phyloP scores from a whole-genome alignment of 2,113 vertebrate genomes.

The Oenanthe oenanthe region DNA sequence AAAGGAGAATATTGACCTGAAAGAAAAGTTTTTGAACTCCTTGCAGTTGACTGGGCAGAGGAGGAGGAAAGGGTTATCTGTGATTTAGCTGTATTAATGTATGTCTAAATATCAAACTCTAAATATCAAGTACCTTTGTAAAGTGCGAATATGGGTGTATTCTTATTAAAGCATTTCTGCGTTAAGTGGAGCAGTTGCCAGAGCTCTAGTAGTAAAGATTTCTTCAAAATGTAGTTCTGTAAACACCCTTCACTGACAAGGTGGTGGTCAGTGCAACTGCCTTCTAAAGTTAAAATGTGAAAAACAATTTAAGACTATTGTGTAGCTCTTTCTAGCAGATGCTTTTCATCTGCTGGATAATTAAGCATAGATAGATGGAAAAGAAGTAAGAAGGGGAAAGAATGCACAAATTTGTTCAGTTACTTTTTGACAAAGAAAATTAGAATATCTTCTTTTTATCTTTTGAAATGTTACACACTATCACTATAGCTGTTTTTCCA shows the following conservation, averaged over 20 bases:
- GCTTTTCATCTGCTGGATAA: neutral
- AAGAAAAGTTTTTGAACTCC: neutral
- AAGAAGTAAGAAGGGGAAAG: neutral
- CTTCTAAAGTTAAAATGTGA: neutral
- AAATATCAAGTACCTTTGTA: neutral
- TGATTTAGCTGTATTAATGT: neutral
- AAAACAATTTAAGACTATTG: neutral
- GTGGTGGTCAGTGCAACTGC: neutral
- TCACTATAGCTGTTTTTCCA: neutral
- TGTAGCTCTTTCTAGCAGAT: neutral
- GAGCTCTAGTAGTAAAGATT: neutral
- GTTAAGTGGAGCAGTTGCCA: neutral
- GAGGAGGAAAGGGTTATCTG: neutral
- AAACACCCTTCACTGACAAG: neutral
- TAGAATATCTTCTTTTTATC: neutral
- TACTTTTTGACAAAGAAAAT: neutral
- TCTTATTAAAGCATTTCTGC: neutral
- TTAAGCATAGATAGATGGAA: neutral
- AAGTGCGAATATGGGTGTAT: neutral
- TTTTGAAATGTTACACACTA: neutral
- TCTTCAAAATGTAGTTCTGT: neutral
- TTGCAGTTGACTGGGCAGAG: neutral
- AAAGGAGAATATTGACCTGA: neutral
- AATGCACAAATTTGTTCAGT: neutral
- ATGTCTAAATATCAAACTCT: neutral